phyloP scores from a whole-genome alignment of 2,113 vertebrate species.

The Apodemus sylvaticus region DNA sequence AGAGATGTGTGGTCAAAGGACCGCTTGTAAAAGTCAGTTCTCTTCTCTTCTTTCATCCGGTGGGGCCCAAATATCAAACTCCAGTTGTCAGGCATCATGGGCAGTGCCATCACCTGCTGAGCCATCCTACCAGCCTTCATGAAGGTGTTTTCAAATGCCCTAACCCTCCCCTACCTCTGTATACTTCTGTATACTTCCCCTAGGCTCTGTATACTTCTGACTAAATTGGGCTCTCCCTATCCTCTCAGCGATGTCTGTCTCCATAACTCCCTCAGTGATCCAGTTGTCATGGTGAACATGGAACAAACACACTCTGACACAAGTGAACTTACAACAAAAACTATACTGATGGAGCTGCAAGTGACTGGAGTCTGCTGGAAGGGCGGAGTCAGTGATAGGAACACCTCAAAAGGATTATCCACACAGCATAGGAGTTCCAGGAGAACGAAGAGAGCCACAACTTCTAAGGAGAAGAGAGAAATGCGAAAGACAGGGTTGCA shows the following conservation, averaged over 20 bases:
- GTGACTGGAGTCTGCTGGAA: neutral
- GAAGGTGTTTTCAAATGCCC: neutral
- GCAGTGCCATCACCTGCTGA: neutral
- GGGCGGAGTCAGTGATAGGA: neutral
- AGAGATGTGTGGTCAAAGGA: no score
- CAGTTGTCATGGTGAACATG: neutral
- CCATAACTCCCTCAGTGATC: neutral
- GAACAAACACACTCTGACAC: neutral
- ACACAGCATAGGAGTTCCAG: neutral
- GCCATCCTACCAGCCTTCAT: neutral
- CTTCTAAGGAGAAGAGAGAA: conserved; percentile 19
- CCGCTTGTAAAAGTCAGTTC: neutral
- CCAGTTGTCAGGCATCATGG: neutral
- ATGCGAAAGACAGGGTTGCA: neutral
- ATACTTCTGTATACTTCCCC: no score
- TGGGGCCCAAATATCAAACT: neutral
- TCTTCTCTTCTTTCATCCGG: neutral
- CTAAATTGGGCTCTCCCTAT: neutral
- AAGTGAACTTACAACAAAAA: conserved; percentile 15
- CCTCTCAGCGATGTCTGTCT: neutral
- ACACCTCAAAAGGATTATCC: neutral
- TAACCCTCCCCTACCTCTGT: neutral
- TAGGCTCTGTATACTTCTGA: neutral
- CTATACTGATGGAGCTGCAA: neutral
- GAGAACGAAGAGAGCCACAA: neutral